Percentiles rank a stretch among this genome's conserved stretches.
Evolutionary conservation across 2,113 vertebrate genomes (phyloP).

Genomic region (Benitochromis conjunctus): DNA sequence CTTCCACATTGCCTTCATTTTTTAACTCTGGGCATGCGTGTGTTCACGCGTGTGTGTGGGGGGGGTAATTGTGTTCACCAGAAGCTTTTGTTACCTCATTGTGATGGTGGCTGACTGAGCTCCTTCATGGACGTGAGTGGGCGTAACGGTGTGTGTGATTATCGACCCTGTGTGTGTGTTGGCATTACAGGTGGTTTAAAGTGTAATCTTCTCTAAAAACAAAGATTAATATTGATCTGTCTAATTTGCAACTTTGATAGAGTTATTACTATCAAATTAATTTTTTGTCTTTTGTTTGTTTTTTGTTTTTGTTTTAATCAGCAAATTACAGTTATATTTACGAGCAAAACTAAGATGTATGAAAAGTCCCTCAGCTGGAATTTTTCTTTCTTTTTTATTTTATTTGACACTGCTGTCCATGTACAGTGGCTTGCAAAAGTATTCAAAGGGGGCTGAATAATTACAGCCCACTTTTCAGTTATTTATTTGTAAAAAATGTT

Average conservation of each 20-base stretch:
- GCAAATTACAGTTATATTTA: neutral
- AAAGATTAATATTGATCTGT: neutral
- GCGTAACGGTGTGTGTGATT: neutral
- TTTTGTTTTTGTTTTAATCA: neutral
- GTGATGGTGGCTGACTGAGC: neutral
- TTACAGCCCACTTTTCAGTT: no score
- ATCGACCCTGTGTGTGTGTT: neutral
- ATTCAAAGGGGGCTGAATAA: no score
- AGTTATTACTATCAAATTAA: neutral
- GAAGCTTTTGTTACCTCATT: neutral
- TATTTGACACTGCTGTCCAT: neutral
- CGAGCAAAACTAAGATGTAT: neutral
- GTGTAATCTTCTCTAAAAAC: neutral
- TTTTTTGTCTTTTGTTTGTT: no score
- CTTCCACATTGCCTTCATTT: no score
- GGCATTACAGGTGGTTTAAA: neutral
- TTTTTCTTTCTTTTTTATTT: neutral
- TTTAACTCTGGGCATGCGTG: no score
- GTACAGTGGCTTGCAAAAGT: no score
- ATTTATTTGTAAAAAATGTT: no score
- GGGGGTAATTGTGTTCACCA: neutral
- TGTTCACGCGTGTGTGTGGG: neutral
- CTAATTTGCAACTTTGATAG: neutral
- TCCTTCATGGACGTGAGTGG: neutral
- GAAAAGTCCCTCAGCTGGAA: neutral